Evolutionary conservation across 2,797 vertebrate species (phyloP).

Genomic region (Peromyscus aztecus): DNA sequence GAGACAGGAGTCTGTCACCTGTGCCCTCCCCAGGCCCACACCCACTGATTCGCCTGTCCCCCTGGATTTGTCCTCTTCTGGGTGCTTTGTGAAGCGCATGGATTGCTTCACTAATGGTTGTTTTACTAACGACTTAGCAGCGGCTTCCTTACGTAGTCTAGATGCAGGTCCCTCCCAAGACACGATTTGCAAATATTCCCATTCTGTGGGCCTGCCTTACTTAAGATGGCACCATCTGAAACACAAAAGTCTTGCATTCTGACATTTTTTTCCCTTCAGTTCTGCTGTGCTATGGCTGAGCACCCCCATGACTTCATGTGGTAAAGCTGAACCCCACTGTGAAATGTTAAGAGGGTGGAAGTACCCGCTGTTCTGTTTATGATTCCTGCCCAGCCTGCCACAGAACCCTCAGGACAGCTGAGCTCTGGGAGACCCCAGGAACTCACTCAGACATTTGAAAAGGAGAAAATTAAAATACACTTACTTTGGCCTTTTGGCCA

Average conservation of each 20-base stretch:
- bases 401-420: not conserved
- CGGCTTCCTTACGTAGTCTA: not conserved
- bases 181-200: not conserved
- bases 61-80: not conserved
- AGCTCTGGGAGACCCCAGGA: rapidly evolving
- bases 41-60: not conserved
- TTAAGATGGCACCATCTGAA: not conserved
- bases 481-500: not conserved
- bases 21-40: not conserved
- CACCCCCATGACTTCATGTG: too few relatives aligned
- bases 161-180: not conserved
- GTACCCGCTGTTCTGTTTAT: too few relatives aligned
- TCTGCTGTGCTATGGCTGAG: not conserved
- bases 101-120: not conserved
- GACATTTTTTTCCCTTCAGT: not conserved
- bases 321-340: not conserved
- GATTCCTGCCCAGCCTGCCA: not conserved
- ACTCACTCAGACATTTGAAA: not conserved
- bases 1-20: not conserved
- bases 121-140: not conserved
- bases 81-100: not conserved
- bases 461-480: not conserved
- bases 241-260: not conserved
- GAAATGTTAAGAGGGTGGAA: not conserved
- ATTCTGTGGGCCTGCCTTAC: not conserved